Percentiles rank a stretch among this genome's conserved stretches.
These are phyloP conservation scores for Anthoscopus minutus DNA, from an alignment of 2,113 vertebrate genomes.

Conservation along the genomic window DNA sequence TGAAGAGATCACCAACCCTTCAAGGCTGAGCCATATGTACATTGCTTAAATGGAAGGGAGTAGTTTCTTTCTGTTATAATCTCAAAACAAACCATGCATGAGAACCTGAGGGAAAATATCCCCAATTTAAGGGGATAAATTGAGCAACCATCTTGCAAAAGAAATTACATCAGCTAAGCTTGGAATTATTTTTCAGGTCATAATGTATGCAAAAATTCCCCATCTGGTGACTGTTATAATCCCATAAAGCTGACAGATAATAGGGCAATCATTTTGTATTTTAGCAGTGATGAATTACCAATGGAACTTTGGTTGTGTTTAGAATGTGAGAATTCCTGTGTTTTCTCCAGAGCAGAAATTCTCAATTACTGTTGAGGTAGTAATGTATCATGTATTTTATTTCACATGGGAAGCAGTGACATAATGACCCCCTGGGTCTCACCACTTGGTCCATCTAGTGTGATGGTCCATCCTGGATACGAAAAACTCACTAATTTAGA, in stretches of 20 bases:
- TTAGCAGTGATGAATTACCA: neutral
- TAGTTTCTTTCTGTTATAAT: neutral
- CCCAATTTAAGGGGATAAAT: neutral
- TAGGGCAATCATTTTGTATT: neutral
- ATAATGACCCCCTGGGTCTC: neutral
- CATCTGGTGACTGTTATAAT: neutral
- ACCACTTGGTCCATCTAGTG: neutral
- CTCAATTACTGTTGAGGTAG: neutral
- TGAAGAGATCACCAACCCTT: neutral
- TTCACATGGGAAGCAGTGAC: neutral
- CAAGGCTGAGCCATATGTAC: neutral
- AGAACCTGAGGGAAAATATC: neutral
- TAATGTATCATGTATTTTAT: neutral
- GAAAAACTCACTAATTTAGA: neutral
- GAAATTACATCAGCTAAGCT: neutral
- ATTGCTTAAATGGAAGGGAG: neutral
- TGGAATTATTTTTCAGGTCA: neutral
- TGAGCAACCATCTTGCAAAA: neutral
- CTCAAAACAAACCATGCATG: neutral
- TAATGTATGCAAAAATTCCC: neutral
- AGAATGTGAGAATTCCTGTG: neutral
- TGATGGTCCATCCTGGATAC: neutral
- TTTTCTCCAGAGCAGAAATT: neutral
- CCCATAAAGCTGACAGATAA: neutral
- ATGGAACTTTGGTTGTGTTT: neutral